Evolutionary conservation across 2,113 vertebrate species (phyloP), one percentile per base, ranked within the genome.

Genomic region (Bufo gargarizans): DNA sequence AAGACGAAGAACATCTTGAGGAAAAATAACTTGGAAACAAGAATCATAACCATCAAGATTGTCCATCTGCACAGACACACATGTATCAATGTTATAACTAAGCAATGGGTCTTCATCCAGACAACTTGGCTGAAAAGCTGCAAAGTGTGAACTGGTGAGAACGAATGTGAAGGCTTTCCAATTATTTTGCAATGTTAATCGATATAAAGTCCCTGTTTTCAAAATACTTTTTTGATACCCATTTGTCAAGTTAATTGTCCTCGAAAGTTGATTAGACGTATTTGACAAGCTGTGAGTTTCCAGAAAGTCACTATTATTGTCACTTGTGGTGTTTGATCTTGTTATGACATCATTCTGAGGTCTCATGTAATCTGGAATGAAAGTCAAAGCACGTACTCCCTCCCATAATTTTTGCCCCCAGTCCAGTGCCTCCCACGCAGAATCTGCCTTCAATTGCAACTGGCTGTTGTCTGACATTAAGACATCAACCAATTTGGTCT

Each of bases 91-190:
- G 0, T 93, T 92, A 93, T 96, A 96, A 90, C 96, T 96, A 67
- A 96, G 93, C 86, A 97, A 90, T 0, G 98, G 97, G 74, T 97
- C 96, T 87, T 97, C 97, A 0, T 97, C 94, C 0, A 97, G 95
- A 19, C 94, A 93, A 80, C 96, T 96, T 0, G 96, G 96, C 3
- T 96, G 96, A 90, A 98, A 99, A 3, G 96, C 98, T 94, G 96
- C 94, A 19, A 99, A 95, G 69, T 93, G 91, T 13, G 96, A 95
- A 72, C 92, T 93, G 86, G 94, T 98, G 90, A 99, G 94, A 67
- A 99, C 96, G 88, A 99, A 99, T 0, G 96, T 97, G 90, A 98
- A 98, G 5, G 97, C 93, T 84, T 96, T 95, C 98, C 97, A 99
- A 94, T 97, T 97, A 92, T 98, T 98, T 84, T 96, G 97, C 88